Evolutionary conservation across 2,113 vertebrate species (phyloP).

Genomic region (Oxygymnocypris stewartii): DNA sequence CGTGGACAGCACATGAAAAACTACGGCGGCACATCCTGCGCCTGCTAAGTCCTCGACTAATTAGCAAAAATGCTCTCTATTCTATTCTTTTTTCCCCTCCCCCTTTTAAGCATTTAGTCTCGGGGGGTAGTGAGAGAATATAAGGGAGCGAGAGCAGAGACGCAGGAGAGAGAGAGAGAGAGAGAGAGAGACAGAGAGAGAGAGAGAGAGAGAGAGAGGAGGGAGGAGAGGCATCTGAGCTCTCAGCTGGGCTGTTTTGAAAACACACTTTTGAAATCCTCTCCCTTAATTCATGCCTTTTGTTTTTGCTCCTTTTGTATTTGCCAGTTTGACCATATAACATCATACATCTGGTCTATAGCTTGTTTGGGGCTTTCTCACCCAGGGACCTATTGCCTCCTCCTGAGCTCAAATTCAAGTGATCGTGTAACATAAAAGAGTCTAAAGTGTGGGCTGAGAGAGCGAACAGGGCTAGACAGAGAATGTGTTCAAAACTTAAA

Average conservation of each 20-base stretch:
- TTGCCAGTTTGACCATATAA: conserved; percentile 99
- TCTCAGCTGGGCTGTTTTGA: conserved; percentile 98
- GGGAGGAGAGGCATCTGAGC: conserved; percentile 76
- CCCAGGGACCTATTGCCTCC: conserved; percentile 86
- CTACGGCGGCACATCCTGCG: conserved; percentile 75
- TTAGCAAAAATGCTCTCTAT: conserved; percentile 87
- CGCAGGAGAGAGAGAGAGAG: too few species aligned
- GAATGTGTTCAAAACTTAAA: conserved; percentile 77
- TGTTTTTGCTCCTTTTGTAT: conserved; percentile 96
- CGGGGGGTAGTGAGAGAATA: conserved; percentile 71
- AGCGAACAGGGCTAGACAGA: conserved; percentile 52
- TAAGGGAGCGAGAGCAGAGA: conserved; percentile 54
- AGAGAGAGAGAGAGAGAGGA: conserved; percentile 37
- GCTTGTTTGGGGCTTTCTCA: conserved; percentile 90
- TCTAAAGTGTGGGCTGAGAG: conserved; percentile 76
- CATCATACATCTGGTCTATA: conserved; percentile 98
- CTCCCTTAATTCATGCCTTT: conserved; percentile 95
- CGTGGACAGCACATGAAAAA: conserved; percentile 77
- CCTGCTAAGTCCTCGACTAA: conserved; percentile 92
- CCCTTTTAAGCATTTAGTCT: conserved; percentile 84
- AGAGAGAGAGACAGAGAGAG: too few species aligned
- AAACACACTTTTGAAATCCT: conserved; percentile 98
- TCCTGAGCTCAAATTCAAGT: conserved; percentile 86
- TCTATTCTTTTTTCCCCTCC: conserved; percentile 82
- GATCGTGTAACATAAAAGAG: conserved; percentile 90